Base-by-base conservation (phyloP, 1,140 invertebrate genomes). In the Zaprionus tsacasi region DNA sequence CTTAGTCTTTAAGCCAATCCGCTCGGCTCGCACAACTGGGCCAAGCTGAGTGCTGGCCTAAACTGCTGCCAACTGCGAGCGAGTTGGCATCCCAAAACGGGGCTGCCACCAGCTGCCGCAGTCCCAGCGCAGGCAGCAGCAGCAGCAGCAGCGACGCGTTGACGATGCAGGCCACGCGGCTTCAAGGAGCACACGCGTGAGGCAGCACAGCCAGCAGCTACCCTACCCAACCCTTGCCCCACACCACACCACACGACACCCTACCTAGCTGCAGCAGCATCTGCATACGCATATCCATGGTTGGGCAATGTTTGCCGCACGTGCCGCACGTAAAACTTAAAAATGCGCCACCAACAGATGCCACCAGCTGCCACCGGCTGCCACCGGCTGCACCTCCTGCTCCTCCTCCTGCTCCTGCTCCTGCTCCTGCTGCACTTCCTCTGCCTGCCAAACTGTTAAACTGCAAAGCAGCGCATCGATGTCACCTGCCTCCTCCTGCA, bases 301-400 rank as follows among this genome's bases (percentile, higher is more conserved):
- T 50, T 65, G 45, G 71, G 65, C 66, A 78, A 60, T 76, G 78
- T 74, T 60, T 80, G 78, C 66, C 56, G 75, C 80, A 81, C 80
- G 80, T 82, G 80, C 80, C 67, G 67, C 80, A 82, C 80, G 80
- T 81, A 82, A 82, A 82, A 81, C 78, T 81, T 78, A 78, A 81
- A 81, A 81, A 82, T 82, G 80, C 80, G 70, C 58, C 79, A 78
- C 66, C 66, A 75, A 67, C 75, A 82, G 80, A 75, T 81, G 78
- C 75, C 70, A 64, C 78, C 75, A 70, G 58, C 70, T 70, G 70
- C 57, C 59, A 61, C 52, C 70, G 65, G 61, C 66, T 77, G 69
- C 72, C 45, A 7, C 54, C 63, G 21, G 64, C 54, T 59, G 35
- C 58, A 21, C 21, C 2, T 21, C 21, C 21, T 45, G 54, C 59